These are phyloP conservation scores for Mellilla xanthometata DNA, from an alignment of 2,888 invertebrate species.

Conservation along the genomic window DNA sequence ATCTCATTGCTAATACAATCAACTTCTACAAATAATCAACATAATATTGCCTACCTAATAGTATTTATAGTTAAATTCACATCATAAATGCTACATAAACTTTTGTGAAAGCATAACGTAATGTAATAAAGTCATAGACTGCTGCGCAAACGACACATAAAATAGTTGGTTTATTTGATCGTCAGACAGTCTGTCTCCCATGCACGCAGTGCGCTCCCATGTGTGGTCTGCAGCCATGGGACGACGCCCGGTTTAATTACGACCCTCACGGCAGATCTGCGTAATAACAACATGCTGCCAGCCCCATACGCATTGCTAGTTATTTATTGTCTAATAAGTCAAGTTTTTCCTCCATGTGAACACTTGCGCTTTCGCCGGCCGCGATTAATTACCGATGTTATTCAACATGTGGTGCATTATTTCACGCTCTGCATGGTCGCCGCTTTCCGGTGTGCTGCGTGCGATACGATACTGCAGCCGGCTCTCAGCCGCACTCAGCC, in stretches of 20 bases:
- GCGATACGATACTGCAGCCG: constrained; percentile 31
- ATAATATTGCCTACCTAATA: too few species aligned
- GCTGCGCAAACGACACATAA: too few species aligned
- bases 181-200: constrained; percentile 26
- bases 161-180: constrained; percentile 8
- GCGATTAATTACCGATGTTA: constrained; percentile 70
- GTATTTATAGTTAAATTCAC: too few species aligned
- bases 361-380: constrained; percentile 72
- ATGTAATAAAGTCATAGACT: too few species aligned
- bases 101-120: too few species aligned
- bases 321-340: constrained; percentile 52
- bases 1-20: too few species aligned
- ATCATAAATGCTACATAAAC: too few species aligned
- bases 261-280: constrained; percentile 25
- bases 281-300: constrained; percentile 30
- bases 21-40: too few species aligned
- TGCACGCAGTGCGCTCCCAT: constrained; percentile 12
- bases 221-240: constrained; percentile 24
- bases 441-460: constrained; percentile 54
- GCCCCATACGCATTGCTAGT: constrained; percentile 30
- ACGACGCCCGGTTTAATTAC: constrained; percentile 25
- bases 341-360: constrained; percentile 67
- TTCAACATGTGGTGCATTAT: constrained; percentile 75
- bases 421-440: constrained; percentile 58
- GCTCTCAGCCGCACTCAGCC: constrained; percentile 41